Base-by-base conservation (phyloP, 2,797 vertebrate species). In the Gallinago stenura region DNA sequence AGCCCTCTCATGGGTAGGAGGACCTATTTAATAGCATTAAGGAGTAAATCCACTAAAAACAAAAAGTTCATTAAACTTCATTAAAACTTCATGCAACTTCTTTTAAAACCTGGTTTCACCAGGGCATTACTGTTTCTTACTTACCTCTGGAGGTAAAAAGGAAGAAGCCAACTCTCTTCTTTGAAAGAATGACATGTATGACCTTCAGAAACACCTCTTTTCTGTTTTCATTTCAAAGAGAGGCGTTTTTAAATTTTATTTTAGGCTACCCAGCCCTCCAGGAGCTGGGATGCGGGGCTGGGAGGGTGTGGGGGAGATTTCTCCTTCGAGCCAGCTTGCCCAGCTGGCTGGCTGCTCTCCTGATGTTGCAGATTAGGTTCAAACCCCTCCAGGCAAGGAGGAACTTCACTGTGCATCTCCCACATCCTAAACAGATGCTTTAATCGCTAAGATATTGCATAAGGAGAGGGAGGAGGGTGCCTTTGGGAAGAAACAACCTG, bases 341-440 rank as follows among this genome's bases (percentile, higher is more conserved):
- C 31, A 69, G 66, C 31, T 82, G 37, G 39, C 35, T 85, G 84
- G 57, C 12, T 68, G 71, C 25, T 92, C 53, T 70, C 21, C 82
- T 91, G 91, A 83, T 87, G 12, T 7, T 41, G 46, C 24, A 90
- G 94, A 97, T 97, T 73, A 95, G 60, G 37, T 83, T 72, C 53
- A 76, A 83, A 30, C 31, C 84, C 94, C 93, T 92, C 43, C 79
- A 95, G 96, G 95, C 87, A 96, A 96, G 95, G 95, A 95, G 92
- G 94, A 89, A 84, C 69, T 19, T 57, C 33, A 33, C 3, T 6
- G 71, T 62, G 68, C 64, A 91, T 83, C 71, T 94, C 56, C 48
- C 93, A 64, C 60, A 0, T 95, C 79, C 85, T 68, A 86, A 91
- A 95, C 2, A 15, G 71, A 48, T 58, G 64, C 94, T 95, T 95